Conservation (phyloP, 2,888 invertebrate genomes). For the Acanthopleura granulata region DNA sequence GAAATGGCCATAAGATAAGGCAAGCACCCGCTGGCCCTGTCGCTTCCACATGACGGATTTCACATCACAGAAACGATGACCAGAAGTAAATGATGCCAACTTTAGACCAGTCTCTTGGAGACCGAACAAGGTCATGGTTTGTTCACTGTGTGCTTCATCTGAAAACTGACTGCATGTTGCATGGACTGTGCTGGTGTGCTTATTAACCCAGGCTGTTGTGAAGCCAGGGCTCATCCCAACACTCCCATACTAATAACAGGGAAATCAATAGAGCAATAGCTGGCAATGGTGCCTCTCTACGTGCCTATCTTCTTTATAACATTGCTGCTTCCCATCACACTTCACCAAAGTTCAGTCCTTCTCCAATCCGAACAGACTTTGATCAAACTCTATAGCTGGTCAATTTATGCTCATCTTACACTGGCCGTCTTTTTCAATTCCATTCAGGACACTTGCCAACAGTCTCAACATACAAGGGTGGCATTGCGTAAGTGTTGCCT, state of each 20-base stretch:
- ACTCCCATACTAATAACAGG: constrained; percentile 12
- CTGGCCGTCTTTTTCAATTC: too few species aligned
- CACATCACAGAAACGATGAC: too few species aligned
- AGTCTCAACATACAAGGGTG: too few species aligned
- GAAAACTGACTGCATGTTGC: background rate
- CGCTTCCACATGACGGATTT: too few species aligned
- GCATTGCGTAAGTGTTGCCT: too few species aligned
- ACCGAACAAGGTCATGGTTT: too few species aligned
- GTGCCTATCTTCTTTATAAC: constrained; percentile 18
- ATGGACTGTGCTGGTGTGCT: background rate
- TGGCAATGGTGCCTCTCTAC: background rate
- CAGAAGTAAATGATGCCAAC: too few species aligned
- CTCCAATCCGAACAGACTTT: background rate
- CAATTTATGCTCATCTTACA: background rate
- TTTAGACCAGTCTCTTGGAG: too few species aligned
- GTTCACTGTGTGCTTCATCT: too few species aligned
- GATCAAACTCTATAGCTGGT: background rate
- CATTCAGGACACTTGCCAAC: too few species aligned
- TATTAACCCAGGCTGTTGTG: constrained; percentile 11
- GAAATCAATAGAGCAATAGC: constrained; percentile 13
- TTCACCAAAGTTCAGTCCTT: constrained; percentile 3
- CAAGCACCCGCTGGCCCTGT: too few species aligned
- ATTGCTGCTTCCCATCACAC: background rate
- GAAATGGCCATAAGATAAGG: too few species aligned
- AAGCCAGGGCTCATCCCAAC: background rate